Percentiles rank a stretch among this genome's conserved stretches.
These are phyloP conservation scores for Zeugodacus cucurbitae DNA, from an alignment of 1,140 invertebrate genomes.

Conservation along the genomic window DNA sequence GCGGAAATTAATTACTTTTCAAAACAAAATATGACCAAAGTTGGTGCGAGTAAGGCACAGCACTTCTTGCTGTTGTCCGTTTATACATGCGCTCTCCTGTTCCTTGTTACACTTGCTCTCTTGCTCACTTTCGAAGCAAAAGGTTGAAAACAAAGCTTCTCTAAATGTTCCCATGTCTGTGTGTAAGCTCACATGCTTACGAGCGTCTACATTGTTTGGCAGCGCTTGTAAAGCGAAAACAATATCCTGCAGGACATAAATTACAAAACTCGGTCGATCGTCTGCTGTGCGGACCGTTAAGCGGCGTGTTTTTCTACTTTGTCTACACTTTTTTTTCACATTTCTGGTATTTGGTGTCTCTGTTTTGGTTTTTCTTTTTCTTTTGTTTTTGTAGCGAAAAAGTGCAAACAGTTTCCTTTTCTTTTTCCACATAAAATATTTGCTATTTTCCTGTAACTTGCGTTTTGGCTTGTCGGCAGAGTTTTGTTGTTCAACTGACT, in stretches of 20 bases:
- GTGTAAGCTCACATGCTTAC: not conserved
- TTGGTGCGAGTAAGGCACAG: not conserved
- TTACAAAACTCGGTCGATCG: conserved; percentile 54
- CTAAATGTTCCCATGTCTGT: not conserved
- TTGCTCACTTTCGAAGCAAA: not conserved
- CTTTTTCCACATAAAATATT: not conserved
- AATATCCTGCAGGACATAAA: conserved; percentile 56
- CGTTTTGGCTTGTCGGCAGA: not conserved
- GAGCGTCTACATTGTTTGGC: not conserved
- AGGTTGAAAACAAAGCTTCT: not conserved
- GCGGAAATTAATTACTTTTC: conserved; percentile 34
- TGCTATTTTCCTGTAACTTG: not conserved
- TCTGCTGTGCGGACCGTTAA: not conserved
- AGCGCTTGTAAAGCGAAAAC: conserved; percentile 51
- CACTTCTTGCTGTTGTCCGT: not conserved
- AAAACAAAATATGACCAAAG: conserved; percentile 33
- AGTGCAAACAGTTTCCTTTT: not conserved
- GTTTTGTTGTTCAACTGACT: not conserved
- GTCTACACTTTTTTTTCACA: not conserved
- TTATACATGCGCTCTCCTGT: too few species aligned
- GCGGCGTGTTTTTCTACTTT: not conserved
- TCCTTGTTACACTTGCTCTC: not conserved
- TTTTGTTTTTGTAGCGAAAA: not conserved
- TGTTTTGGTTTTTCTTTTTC: not conserved
- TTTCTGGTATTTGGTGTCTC: not conserved